Percentiles rank a stretch among this genome's conserved stretches.
Evolutionary conservation across 2,113 vertebrate genomes (phyloP).

Genomic region (Alligator sinensis): DNA sequence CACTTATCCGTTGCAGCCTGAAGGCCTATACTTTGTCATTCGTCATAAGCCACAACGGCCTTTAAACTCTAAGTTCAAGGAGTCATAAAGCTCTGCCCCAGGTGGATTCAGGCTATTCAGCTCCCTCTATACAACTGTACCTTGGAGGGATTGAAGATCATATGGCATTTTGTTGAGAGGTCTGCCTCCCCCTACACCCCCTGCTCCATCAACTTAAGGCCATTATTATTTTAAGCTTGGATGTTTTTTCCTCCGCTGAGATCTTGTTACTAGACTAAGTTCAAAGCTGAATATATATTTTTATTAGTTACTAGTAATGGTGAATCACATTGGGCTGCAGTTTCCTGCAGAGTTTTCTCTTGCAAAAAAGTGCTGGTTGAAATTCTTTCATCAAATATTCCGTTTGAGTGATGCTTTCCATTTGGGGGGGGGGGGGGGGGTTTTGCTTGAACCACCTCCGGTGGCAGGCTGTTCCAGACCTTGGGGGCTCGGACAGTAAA

Average conservation of each 20-base stretch:
- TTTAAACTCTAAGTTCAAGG: not conserved
- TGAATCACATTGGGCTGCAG: fast-evolving
- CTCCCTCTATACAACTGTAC: too few species aligned
- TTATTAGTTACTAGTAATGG: not conserved
- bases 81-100: not conserved
- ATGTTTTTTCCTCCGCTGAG: not conserved
- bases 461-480: too few species aligned
- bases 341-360: not conserved
- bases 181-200: not conserved
- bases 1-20: not conserved
- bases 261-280: fast-evolving
- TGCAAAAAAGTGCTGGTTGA: not conserved
- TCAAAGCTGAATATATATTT: not conserved
- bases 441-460: too few species aligned
- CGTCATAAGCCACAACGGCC: too few species aligned
- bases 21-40: too few species aligned
- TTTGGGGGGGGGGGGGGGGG: too few species aligned
- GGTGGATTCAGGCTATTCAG: not conserved
- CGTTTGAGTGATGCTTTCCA: too few species aligned
- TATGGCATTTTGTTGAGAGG: not conserved
- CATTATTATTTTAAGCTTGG: not conserved
- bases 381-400: too few species aligned
- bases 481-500: too few species aligned
- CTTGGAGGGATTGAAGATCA: not conserved
- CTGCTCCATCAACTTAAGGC: not conserved